Evolutionary conservation across 2,888 invertebrate species (phyloP).

Genomic region (Pyrrhia umbra): DNA sequence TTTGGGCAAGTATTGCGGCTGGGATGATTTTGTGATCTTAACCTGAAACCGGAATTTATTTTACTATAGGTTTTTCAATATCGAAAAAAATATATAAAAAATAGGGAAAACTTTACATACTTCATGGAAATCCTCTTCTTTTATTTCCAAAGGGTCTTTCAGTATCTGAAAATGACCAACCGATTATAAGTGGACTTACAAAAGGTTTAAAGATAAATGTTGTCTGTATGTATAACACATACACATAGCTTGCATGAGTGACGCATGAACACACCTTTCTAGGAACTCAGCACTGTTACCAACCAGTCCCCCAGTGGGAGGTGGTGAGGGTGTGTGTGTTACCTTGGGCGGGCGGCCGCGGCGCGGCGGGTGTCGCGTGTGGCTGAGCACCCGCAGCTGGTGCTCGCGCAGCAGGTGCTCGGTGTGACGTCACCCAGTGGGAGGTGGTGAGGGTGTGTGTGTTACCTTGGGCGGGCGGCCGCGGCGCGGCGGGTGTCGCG

Average conservation of each 20-base stretch:
- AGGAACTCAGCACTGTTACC: too few relatives aligned
- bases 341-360: conserved; percentile 67
- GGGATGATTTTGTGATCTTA: conserved; percentile 77
- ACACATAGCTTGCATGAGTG: too few relatives aligned
- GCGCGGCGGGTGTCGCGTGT: conserved; percentile 61
- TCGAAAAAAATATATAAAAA: neutral
- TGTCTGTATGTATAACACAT: too few relatives aligned
- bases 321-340: neutral
- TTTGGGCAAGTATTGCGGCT: conserved; percentile 82
- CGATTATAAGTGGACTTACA: too few relatives aligned
- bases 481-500: conserved; percentile 62
- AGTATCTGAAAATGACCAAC: conserved; percentile 64
- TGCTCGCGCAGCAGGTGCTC: conserved; percentile 85
- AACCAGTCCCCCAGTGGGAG: too few relatives aligned
- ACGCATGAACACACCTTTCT: too few relatives aligned
- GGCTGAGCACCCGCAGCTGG: conserved; percentile 81
- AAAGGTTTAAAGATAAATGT: too few relatives aligned
- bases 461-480: conserved; percentile 65
- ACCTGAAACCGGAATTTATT: conserved; percentile 74
- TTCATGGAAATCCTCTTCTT: conserved; percentile 73
- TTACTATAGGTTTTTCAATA: neutral
- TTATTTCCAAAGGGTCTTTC: conserved; percentile 71
- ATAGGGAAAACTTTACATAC: conserved; percentile 57
- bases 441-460: too few relatives aligned
- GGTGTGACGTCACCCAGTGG: too few relatives aligned